These are phyloP conservation scores for Zaprionus ghesquierei DNA, from an alignment of 1,140 invertebrate genomes.

Conservation along the genomic window DNA sequence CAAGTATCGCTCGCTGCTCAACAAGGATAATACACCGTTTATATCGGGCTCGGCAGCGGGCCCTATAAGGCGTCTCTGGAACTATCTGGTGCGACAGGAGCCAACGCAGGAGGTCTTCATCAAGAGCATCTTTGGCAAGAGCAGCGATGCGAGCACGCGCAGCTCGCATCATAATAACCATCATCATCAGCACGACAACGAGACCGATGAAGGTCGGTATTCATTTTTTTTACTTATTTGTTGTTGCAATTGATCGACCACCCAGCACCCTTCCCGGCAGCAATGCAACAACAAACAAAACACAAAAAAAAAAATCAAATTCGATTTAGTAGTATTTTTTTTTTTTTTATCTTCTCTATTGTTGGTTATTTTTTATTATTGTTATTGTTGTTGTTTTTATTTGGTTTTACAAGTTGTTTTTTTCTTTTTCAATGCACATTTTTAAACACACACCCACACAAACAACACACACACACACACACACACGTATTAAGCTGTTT, in stretches of 20 bases:
- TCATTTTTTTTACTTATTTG: slow-evolving; percentile 38
- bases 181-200: slow-evolving; percentile 61
- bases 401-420: slow-evolving; percentile 1
- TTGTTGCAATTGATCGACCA: slow-evolving; percentile 28
- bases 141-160: slow-evolving; percentile 52
- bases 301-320: not conserved
- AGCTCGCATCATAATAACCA: slow-evolving; percentile 46
- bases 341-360: not conserved
- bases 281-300: not conserved
- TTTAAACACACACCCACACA: not conserved
- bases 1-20: slow-evolving; percentile 96
- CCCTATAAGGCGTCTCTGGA: slow-evolving; percentile 95
- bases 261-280: not conserved
- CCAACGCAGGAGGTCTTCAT: slow-evolving; percentile 97
- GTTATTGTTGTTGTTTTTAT: slow-evolving; percentile 15
- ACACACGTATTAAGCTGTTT: not conserved
- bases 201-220: slow-evolving; percentile 68
- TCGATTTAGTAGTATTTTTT: slow-evolving; percentile 2
- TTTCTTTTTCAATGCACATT: slow-evolving; percentile 1
- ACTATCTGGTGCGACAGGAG: slow-evolving; percentile 96
- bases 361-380: slow-evolving; percentile 49
- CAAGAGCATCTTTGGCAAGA: slow-evolving; percentile 93
- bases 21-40: slow-evolving; percentile 98
- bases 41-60: slow-evolving; percentile 89
- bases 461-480: not conserved